phyloP scores from a whole-genome alignment of 1,140 invertebrate species.

The Halotydeus destructor region DNA sequence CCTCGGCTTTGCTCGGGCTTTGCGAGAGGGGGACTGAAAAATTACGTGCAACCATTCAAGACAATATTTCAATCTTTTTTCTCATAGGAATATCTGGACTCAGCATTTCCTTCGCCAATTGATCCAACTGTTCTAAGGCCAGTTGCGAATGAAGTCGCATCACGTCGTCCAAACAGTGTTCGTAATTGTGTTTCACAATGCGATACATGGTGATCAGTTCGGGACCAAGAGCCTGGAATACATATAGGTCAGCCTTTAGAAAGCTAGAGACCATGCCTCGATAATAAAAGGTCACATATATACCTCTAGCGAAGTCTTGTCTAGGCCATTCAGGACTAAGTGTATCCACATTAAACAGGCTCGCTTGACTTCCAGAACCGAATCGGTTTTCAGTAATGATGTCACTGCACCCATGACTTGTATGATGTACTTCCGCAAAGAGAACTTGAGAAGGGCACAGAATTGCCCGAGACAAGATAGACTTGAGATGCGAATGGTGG shows the following conservation, averaged over 20 bases:
- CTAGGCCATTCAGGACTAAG: constrained; percentile 46
- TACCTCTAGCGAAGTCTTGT: constrained; percentile 37
- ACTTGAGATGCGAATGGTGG: constrained; percentile 51
- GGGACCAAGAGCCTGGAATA: constrained; percentile 36
- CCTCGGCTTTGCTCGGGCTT: too few relatives aligned
- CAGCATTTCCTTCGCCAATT: constrained; percentile 39
- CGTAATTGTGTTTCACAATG: constrained; percentile 39
- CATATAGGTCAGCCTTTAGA: too few relatives aligned
- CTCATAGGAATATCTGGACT: constrained; percentile 27
- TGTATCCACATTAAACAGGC: constrained; percentile 53
- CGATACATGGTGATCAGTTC: constrained; percentile 44
- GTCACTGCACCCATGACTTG: constrained; percentile 46
- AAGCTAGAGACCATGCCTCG: too few relatives aligned
- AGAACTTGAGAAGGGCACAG: constrained; percentile 48
- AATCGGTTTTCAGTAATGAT: constrained; percentile 41
- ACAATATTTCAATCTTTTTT: too few relatives aligned
- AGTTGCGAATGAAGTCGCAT: constrained; percentile 46
- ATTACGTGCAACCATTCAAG: too few relatives aligned
- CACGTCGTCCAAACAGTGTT: constrained; percentile 40
- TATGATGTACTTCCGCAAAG: constrained; percentile 32
- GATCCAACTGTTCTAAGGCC: constrained; percentile 49
- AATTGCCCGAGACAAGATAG: constrained; percentile 65
- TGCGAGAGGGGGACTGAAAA: too few relatives aligned
- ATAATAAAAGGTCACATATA: too few relatives aligned
- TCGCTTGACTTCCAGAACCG: constrained; percentile 42